Evolutionary conservation across 2,797 vertebrate species (phyloP).

Genomic region (Myiotriccus ornatus): DNA sequence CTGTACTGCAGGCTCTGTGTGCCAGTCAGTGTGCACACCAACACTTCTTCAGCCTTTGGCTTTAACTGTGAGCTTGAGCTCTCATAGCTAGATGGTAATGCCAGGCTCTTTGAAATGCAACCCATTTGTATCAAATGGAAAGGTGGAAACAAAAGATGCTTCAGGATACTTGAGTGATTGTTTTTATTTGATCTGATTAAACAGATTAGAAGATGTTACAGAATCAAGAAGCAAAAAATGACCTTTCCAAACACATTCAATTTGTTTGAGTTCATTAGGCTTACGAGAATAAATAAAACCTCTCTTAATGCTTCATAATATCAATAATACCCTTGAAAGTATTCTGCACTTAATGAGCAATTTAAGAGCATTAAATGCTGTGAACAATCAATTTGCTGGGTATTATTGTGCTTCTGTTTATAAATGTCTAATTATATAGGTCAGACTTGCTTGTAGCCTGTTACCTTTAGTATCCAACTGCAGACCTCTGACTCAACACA

Average conservation of each 20-base stretch:
- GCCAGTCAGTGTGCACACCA: background rate
- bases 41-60: background rate
- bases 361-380: slow-evolving; percentile 67
- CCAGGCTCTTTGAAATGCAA: background rate
- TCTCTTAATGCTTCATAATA: slow-evolving; percentile 63
- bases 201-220: slow-evolving; percentile 29
- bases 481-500: slow-evolving; percentile 3
- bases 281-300: slow-evolving; percentile 72
- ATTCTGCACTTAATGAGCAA: slow-evolving; percentile 65
- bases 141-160: background rate
- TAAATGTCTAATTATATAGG: slow-evolving; percentile 71
- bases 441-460: background rate
- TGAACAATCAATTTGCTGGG: slow-evolving; percentile 73
- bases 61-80: background rate
- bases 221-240: slow-evolving; percentile 40
- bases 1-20: background rate
- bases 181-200: slow-evolving; percentile 16
- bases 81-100: background rate
- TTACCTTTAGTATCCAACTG: slow-evolving; percentile 46
- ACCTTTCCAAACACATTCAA: slow-evolving; percentile 62
- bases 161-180: background rate
- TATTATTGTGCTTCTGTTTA: slow-evolving; percentile 62
- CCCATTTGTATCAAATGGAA: background rate
- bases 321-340: slow-evolving; percentile 66
- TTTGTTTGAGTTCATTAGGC: slow-evolving; percentile 58